These are phyloP conservation scores for Acrobasis consociella DNA, from an alignment of 2,888 invertebrate species.

Conservation along the genomic window DNA sequence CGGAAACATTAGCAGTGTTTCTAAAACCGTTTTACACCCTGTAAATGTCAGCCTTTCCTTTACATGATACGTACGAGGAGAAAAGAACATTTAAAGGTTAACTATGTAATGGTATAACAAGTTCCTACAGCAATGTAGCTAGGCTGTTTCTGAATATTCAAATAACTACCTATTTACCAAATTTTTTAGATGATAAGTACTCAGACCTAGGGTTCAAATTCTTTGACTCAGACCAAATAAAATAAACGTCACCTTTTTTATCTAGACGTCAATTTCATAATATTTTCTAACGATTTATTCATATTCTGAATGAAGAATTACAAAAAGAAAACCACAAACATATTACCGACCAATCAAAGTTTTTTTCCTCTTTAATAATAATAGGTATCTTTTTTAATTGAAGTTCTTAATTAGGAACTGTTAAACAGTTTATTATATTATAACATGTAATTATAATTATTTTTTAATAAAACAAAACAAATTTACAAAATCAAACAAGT, in stretches of 20 bases:
- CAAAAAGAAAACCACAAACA: background rate
- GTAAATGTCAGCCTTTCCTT: constrained; percentile 8
- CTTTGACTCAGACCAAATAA: no score
- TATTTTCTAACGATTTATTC: background rate
- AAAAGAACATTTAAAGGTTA: background rate
- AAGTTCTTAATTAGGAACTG: background rate
- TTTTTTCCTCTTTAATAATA: background rate
- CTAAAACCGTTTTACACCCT: background rate
- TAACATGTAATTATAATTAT: no score
- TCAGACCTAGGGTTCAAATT: no score
- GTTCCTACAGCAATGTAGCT: no score
- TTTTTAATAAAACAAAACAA: no score
- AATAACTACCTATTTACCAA: no score
- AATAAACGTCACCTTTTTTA: no score
- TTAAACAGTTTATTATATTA: background rate
- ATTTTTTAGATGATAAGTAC: no score
- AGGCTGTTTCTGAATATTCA: no score
- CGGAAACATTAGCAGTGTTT: constrained; percentile 11
- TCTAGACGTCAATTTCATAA: background rate
- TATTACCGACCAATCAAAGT: background rate
- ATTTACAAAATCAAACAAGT: no score
- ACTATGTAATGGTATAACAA: no score
- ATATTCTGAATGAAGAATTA: background rate
- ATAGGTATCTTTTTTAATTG: background rate
- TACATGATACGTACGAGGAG: background rate